These are phyloP conservation scores for Synergus laeviventris DNA, from an alignment of 2,888 invertebrate genomes.

Conservation along the genomic window DNA sequence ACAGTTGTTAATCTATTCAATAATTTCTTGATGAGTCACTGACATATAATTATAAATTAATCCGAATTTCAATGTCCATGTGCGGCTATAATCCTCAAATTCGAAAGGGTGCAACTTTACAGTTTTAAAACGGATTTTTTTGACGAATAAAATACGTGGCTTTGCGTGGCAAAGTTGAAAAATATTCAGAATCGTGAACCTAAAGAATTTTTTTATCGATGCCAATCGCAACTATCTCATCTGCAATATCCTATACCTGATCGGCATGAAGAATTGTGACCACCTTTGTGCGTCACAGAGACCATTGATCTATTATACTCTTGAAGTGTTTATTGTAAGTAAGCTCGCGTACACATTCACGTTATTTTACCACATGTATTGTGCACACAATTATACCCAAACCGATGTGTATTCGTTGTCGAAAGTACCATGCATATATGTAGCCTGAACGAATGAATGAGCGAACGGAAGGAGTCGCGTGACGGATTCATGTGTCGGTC, in stretches of 20 bases:
- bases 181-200: neutral
- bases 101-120: neutral
- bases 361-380: neutral
- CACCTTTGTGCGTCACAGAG: neutral
- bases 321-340: neutral
- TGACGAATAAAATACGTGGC: neutral
- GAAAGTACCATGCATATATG: slow-evolving; percentile 42
- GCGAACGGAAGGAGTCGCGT: slow-evolving; percentile 60
- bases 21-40: neutral
- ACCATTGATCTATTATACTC: neutral
- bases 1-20: neutral
- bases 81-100: neutral
- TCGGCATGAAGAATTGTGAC: neutral
- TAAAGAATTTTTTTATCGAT: neutral
- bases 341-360: neutral
- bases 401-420: neutral
- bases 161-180: neutral
- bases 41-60: neutral
- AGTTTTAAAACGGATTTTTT: neutral
- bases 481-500: slow-evolving; percentile 61
- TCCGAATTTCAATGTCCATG: neutral
- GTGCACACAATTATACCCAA: neutral
- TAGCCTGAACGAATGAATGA: slow-evolving; percentile 58
- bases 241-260: slow-evolving; percentile 4
- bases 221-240: neutral